Evolutionary conservation across 2,113 vertebrate species (phyloP), one percentile per base, ranked within the genome.

Genomic region (Scopus umbretta): DNA sequence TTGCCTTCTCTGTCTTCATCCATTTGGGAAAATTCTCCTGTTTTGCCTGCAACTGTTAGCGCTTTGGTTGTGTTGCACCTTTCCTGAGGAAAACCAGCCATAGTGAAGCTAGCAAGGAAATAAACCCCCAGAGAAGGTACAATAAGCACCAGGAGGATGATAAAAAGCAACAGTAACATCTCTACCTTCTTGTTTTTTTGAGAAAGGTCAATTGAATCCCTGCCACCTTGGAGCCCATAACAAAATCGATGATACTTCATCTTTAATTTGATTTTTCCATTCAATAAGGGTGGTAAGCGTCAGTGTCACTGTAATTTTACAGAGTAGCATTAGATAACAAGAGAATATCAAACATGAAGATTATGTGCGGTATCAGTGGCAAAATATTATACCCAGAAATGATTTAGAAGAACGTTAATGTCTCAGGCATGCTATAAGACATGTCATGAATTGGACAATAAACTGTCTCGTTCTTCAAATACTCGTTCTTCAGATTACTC

Each of bases 201-300:
- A 67, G 47, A 92, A 91, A 95, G 86, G 86, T 96, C 86, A 87
- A 76, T 82, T 80, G 83, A 89, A 88, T 94, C 80, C 88, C 73
- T 88, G 61, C 66, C 74, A 88, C 95, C 70, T 80, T 20, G 10
- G 76, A 88, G 65, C 83, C 91, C 62, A 22, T 85, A 87, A 81
- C 86, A 91, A 89, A 96, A 88, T 94, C 42, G 17, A 93, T 75
- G 79, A 43, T 71, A 66, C 86, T 83, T 80, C 67, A 56, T 93
- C 78, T 92, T 72, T 72, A 91, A 96, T 76, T 83, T 88, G 74
- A 92, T 83, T 86, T 90, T 95, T 67, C 68, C 45, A 11, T 61
- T 91, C 74, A 76, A 45, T 76, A 14, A 73, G 63, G 88, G 63
- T 55, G 74, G 62, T 36, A 38, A 81, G 43, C 85, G 38, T 73